Base-by-base conservation (phyloP, 2,888 invertebrate genomes). In the Lasioglossum marginatum region DNA sequence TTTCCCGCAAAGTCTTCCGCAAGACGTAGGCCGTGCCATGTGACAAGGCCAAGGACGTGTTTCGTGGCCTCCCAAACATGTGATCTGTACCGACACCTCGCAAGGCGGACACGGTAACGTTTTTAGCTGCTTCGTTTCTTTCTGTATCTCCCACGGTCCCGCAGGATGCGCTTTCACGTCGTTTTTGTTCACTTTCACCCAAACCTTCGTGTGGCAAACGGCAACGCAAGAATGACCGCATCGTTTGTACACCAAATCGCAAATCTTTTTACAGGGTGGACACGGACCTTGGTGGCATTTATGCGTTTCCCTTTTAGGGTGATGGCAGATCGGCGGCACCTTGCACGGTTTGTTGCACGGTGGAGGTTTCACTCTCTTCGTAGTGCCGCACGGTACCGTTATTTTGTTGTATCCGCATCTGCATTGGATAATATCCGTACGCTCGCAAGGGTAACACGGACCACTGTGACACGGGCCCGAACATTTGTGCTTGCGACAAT, bases 401-500 rank as follows among this genome's bases (percentile, higher is more conserved):
- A 98, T 96, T 71, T 96, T 96, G 1, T 98, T 98, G 83, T 96
- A 96, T 72, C 98, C 98, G 94, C 99, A 99, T 81, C 97, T 96
- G 93, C 99, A 99, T 31, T 95, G 95, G 19, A 97, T 96, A 4
- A 97, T 96, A 88, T 97, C 97, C 6, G 97, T 97, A 81, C 97
- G 95, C 1, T 96, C 97, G 91, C 98, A 98, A 0, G 98, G 98
- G 94, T 98, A 98, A 93, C 98, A 98, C 0, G 97, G 97, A 0
- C 98, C 98, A 88, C 96, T 96, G 92, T 98, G 98, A 93, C 98
- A 98, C 14, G 97, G 96, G 72, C 97, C 97, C 4, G 96, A 95
- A 92, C 98, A 98, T 94, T 98, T 98, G 95, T 99, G 99, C 84
- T 98, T 97, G 23, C 97, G 97, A 95, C 99, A 99, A 45, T 97